Base-by-base conservation (phyloP, 2,797 vertebrate species). In the Podargus strigoides region DNA sequence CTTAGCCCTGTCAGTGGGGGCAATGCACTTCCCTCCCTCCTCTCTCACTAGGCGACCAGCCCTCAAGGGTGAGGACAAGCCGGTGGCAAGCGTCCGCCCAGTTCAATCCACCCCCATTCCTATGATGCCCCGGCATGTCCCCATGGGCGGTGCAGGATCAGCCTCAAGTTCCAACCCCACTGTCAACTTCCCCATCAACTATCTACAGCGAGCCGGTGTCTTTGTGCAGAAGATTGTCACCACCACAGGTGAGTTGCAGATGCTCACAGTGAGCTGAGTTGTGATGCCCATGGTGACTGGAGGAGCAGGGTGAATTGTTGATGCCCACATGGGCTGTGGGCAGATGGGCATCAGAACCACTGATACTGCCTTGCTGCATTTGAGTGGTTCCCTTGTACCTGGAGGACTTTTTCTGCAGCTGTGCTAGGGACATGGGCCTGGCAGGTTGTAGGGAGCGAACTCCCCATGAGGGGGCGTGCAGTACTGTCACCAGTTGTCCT, bases 71-170 rank as follows among this genome's bases (percentile, higher is more conserved):
- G 99, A 99, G 77, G 99, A 99, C 93, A 99, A 99, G 96, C 99
- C 99, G 0, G 99, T 99, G 92, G 99, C 99, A 68, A 99, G 99
- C 2, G 99, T 99, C 87, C 98, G 99, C 84, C 99, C 99, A 42
- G 99, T 99, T 95, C 99, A 99, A 96, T 99, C 99, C 52, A 99
- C 99, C 5, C 99, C 99, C 12, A 99, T 99, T 96, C 99, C 99
- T 86, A 99, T 99, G 99, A 99, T 99, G 99, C 99, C 99, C 59
- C 98, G 99, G 30, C 99, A 99, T 56, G 99, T 98, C 14, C 96
- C 98, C 26, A 96, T 99, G 97, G 98, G 98, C 46, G 78, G 94
- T 30, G 89, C 96, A 55, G 97, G 98, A 88, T 97, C 98, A 74
- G 46, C 99, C 77, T 98, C 98, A 10, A 97, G 98, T 92, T 98